These are phyloP conservation scores for Drosophila punjabiensis DNA, from an alignment of 1,140 invertebrate genomes.

Conservation along the genomic window DNA sequence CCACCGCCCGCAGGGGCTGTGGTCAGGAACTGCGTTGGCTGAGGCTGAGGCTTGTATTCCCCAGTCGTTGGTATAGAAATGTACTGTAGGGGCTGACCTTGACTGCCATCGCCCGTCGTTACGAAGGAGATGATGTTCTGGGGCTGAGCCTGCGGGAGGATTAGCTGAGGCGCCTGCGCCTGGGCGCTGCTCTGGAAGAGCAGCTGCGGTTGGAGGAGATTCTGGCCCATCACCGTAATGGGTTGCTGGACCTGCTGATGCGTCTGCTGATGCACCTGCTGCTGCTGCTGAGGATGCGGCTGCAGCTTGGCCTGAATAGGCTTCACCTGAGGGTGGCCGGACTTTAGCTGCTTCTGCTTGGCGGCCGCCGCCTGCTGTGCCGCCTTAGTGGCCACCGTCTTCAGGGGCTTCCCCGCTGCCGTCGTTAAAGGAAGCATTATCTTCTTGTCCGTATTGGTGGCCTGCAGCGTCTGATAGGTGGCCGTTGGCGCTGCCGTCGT, in stretches of 20 bases:
- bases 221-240: conserved; percentile 68
- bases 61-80: conserved; percentile 75
- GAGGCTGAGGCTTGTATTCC: conserved; percentile 73
- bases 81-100: conserved; percentile 76
- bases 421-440: conserved; percentile 64
- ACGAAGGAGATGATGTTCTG: conserved; percentile 84
- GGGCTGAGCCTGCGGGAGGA: conserved; percentile 70
- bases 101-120: conserved; percentile 71
- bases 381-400: conserved; percentile 74
- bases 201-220: conserved; percentile 73
- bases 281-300: conserved; percentile 55
- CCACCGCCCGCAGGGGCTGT: conserved; percentile 40
- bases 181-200: conserved; percentile 69
- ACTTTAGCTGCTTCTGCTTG: conserved; percentile 76
- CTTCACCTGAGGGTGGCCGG: conserved; percentile 64
- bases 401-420: conserved; percentile 60
- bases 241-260: conserved; percentile 55
- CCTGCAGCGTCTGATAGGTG: conserved; percentile 75
- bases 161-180: conserved; percentile 60
- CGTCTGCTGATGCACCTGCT: conserved; percentile 29
- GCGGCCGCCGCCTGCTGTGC: conserved; percentile 69
- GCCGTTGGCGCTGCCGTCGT: conserved; percentile 35
- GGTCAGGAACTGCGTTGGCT: conserved; percentile 63
- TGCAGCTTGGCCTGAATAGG: conserved; percentile 76
- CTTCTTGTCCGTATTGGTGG: conserved; percentile 80